These are phyloP conservation scores for Notarius quadriscutis DNA, from an alignment of 2,113 vertebrate genomes.

Conservation along the genomic window DNA sequence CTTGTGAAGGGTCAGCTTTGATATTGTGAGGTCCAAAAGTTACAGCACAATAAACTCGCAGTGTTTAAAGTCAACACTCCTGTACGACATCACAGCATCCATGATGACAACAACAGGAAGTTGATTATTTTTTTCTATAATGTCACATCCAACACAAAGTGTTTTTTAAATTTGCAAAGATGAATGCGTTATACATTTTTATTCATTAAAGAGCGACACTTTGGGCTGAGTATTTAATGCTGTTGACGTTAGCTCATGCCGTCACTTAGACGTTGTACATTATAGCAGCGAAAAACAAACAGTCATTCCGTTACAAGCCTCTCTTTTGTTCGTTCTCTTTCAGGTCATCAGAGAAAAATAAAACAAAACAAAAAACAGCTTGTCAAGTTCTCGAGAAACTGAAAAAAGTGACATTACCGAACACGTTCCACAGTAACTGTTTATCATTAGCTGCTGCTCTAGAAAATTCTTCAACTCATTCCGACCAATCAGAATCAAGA, in stretches of 20 bases:
- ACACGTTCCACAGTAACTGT: not conserved
- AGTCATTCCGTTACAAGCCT: not conserved
- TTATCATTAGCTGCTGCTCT: not conserved
- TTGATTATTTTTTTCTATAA: not conserved
- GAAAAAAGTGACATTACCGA: not conserved
- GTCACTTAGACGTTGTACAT: not conserved
- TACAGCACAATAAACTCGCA: not conserved
- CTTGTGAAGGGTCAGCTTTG: not conserved
- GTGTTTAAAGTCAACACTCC: not conserved
- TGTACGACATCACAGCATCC: not conserved
- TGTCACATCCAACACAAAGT: not conserved
- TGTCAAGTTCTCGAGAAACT: not conserved
- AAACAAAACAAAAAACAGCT: not conserved
- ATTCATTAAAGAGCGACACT: not conserved
- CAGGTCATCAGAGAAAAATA: not conserved
- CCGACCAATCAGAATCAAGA: not conserved
- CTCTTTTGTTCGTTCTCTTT: not conserved
- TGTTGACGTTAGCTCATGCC: not conserved
- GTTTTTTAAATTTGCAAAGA: not conserved
- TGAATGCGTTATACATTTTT: not conserved
- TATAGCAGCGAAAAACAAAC: not conserved
- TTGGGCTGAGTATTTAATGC: not conserved
- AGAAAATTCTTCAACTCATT: not conserved
- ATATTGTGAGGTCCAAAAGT: not conserved
- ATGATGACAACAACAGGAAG: not conserved